Evolutionary conservation across 2,888 invertebrate genomes (phyloP), one percentile per base, ranked within the genome.

Genomic region (Sinodicranocentrus sp.): DNA sequence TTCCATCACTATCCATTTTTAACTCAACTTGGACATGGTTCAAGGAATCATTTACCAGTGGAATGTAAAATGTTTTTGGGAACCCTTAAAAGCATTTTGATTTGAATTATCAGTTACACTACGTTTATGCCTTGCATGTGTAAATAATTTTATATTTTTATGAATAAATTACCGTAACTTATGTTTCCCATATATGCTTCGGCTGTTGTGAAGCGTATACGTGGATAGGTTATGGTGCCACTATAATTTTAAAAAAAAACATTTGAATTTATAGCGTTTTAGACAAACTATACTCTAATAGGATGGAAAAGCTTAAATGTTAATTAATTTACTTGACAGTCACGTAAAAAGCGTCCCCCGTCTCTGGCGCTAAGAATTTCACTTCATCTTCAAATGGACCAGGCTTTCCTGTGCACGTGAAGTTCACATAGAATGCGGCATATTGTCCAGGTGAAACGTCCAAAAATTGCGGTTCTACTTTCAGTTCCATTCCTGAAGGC

Each of bases 361-460:
- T 77, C 21, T 68, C 61, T 8, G 21, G 19, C 15, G 57, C 59
- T 15, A 43, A 44, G 68, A 87, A 87, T 43, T 77, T 75, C 6
- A 87, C 48, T 44, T 84, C 85, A 59, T 86, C 85, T 15, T 76
- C 26, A 26, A 87, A 84, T 10, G 57, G 59, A 8, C 85, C 84
- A 21, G 79, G 84, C 17, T 82, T 65, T 21, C 82, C 84, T 15
- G 80, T 63, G 44, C 82, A 84, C 0, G 28, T 21, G 19, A 86
- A 75, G 19, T 59, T 84, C 1, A 87, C 54, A 77, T 86, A 87
- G 68, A 87, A 87, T 2, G 87, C 87, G 25, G 78, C 76, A 63
- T 79, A 85, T 33, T 85, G 78, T 8, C 44, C 80, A 0, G 87
- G 87, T 6, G 68, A 52, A 33, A 87, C 44, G 6, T 54, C 33